Percentiles rank a stretch among this genome's conserved stretches.
Conservation (phyloP, 2,888 invertebrate genomes). For the Dendrolimus houi region DNA sequence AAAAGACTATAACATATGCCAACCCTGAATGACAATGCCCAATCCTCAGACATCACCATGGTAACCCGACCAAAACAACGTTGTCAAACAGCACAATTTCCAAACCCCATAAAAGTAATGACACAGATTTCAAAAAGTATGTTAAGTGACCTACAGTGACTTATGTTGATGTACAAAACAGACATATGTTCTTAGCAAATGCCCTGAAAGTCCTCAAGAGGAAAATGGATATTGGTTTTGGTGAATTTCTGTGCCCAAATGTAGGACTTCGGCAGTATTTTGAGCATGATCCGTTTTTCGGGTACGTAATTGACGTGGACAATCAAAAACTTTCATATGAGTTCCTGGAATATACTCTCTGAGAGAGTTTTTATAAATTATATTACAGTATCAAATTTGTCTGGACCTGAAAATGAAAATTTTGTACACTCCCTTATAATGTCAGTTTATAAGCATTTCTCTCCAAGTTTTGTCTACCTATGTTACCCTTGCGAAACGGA, state of each 20-base stretch:
- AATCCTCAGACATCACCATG: slow-evolving; percentile 50
- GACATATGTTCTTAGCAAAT: slow-evolving; percentile 32
- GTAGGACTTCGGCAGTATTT: slow-evolving; percentile 49
- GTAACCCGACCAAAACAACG: slow-evolving; percentile 49
- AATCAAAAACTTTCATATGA: too few species aligned
- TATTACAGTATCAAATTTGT: too few species aligned
- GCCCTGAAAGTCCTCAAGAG: slow-evolving; percentile 31
- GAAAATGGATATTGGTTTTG: slow-evolving; percentile 64
- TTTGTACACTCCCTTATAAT: too few species aligned
- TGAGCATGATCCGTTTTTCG: slow-evolving; percentile 44
- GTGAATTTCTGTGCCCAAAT: slow-evolving; percentile 58
- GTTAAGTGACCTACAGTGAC: slow-evolving; percentile 18
- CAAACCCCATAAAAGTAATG: slow-evolving; percentile 38
- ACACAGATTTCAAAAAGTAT: slow-evolving; percentile 21
- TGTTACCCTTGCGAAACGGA: too few species aligned
- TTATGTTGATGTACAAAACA: slow-evolving; percentile 16
- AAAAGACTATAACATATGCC: not conserved
- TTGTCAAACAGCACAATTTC: slow-evolving; percentile 53
- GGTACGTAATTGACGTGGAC: slow-evolving; percentile 35
- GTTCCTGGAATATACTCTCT: too few species aligned
- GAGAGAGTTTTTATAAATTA: too few species aligned
- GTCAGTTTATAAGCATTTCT: too few species aligned
- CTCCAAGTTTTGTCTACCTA: too few species aligned
- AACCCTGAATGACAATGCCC: not conserved
- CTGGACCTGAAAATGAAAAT: too few species aligned